phyloP scores from a whole-genome alignment of 1,140 invertebrate species.

The Centruroides sculpturatus region DNA sequence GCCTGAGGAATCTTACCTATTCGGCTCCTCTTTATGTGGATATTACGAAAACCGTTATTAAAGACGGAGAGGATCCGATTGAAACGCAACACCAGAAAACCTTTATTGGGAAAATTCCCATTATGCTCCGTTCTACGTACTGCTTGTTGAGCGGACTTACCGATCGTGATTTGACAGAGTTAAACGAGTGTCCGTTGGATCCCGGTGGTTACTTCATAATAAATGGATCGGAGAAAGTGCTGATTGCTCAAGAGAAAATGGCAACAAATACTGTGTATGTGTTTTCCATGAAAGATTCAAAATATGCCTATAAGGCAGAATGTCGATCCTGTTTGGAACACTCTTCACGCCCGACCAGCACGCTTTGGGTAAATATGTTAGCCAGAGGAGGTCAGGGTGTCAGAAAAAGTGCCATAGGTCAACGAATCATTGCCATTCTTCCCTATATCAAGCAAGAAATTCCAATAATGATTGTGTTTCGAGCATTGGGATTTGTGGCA shows the following conservation, averaged over 20 bases:
- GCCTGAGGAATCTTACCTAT: slow-evolving; percentile 52
- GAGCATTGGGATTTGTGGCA: slow-evolving; percentile 91
- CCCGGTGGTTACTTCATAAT: slow-evolving; percentile 95
- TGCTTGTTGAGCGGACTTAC: slow-evolving; percentile 83
- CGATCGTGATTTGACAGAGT: slow-evolving; percentile 94
- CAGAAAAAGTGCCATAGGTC: slow-evolving; percentile 94
- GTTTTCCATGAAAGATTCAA: slow-evolving; percentile 88
- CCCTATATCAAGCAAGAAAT: slow-evolving; percentile 99
- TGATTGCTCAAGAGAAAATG: slow-evolving; percentile 99
- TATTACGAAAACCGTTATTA: slow-evolving; percentile 88
- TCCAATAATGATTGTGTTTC: slow-evolving; percentile 97
- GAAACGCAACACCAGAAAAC: slow-evolving; percentile 94
- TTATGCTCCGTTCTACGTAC: slow-evolving; percentile 95
- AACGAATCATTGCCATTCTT: slow-evolving; percentile 90
- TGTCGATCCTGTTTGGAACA: slow-evolving; percentile 91
- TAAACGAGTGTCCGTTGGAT: slow-evolving; percentile 97
- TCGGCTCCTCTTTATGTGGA: slow-evolving; percentile 97
- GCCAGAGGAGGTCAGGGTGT: slow-evolving; percentile 86
- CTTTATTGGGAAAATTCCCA: slow-evolving; percentile 98
- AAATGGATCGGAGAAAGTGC: slow-evolving; percentile 86
- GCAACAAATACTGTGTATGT: slow-evolving; percentile 99
- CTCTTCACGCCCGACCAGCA: slow-evolving; percentile 80
- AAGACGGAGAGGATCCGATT: slow-evolving; percentile 76
- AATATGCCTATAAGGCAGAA: slow-evolving; percentile 96
- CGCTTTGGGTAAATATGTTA: slow-evolving; percentile 99